These are phyloP conservation scores for Apoderus coryli DNA, from an alignment of 2,888 invertebrate genomes.

Conservation along the genomic window DNA sequence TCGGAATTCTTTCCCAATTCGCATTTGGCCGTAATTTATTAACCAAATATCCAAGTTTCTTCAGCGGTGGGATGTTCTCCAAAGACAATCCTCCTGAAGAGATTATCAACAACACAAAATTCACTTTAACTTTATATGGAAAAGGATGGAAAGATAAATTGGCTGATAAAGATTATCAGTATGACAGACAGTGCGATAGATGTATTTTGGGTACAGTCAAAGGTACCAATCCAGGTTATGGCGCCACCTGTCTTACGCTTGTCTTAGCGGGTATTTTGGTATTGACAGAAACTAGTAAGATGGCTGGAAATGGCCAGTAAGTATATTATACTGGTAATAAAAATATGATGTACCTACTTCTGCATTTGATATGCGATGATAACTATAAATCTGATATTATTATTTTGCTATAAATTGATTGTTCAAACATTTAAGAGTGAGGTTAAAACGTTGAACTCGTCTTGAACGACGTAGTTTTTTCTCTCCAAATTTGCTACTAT, in stretches of 20 bases:
- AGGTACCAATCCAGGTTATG: conserved; percentile 67
- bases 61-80: conserved; percentile 42
- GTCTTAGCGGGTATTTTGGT: conserved; percentile 61
- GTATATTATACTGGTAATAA: too few species aligned
- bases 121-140: conserved; percentile 56
- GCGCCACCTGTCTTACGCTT: conserved; percentile 59
- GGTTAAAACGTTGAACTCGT: too few species aligned
- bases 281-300: conserved; percentile 55
- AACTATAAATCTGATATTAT: too few species aligned
- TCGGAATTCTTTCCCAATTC: conserved; percentile 35
- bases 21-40: conserved; percentile 41
- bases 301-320: conserved; percentile 39
- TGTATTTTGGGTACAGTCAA: conserved; percentile 49
- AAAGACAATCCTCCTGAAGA: conserved; percentile 50
- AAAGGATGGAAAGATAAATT: conserved; percentile 62
- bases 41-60: conserved; percentile 13
- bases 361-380: too few species aligned
- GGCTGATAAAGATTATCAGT: conserved; percentile 39
- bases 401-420: too few species aligned
- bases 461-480: too few species aligned
- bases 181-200: conserved; percentile 40
- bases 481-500: too few species aligned
- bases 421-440: too few species aligned
- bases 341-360: too few species aligned
- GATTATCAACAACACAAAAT: conserved; percentile 43